Evolutionary conservation across 2,888 invertebrate species (phyloP).

Genomic region (Perithous albicinctus): DNA sequence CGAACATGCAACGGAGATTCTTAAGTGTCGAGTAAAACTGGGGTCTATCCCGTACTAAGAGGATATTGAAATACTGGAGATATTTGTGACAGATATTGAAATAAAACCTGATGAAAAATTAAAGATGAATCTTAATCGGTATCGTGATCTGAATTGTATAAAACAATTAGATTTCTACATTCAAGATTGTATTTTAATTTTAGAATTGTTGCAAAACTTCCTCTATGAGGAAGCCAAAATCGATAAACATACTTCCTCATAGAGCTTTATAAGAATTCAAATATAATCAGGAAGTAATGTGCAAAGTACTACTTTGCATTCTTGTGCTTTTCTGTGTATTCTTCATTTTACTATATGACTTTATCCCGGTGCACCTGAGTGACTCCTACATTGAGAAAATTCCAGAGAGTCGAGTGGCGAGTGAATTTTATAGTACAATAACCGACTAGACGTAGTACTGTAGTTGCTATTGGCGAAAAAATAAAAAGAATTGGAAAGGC

Average conservation of each 20-base stretch:
- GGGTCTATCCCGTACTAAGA: background rate
- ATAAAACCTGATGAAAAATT: background rate
- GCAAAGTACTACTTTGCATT: too few relatives aligned
- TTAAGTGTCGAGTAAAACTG: background rate
- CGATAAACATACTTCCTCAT: too few relatives aligned
- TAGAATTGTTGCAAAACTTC: too few relatives aligned
- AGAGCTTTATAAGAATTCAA: too few relatives aligned
- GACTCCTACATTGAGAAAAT: background rate
- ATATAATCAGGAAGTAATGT: too few relatives aligned
- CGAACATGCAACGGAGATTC: constrained; percentile 2
- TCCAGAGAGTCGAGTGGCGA: background rate
- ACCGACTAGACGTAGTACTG: constrained; percentile 17
- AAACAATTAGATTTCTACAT: too few relatives aligned
- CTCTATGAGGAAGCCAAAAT: too few relatives aligned
- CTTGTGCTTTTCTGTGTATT: too few relatives aligned
- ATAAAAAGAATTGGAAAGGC: constrained; percentile 10
- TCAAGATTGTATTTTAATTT: too few relatives aligned
- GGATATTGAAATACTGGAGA: background rate
- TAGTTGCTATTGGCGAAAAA: constrained; percentile 11
- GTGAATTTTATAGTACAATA: background rate
- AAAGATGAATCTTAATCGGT: too few relatives aligned
- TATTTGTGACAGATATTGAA: background rate
- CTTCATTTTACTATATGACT: background rate
- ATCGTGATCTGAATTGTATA: too few relatives aligned
- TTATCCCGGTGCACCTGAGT: background rate